A percentile compares a stretch with the other conserved stretches of the same genome.
Conservation (phyloP, 2,113 vertebrate genomes). For the Glareola pratincola region DNA sequence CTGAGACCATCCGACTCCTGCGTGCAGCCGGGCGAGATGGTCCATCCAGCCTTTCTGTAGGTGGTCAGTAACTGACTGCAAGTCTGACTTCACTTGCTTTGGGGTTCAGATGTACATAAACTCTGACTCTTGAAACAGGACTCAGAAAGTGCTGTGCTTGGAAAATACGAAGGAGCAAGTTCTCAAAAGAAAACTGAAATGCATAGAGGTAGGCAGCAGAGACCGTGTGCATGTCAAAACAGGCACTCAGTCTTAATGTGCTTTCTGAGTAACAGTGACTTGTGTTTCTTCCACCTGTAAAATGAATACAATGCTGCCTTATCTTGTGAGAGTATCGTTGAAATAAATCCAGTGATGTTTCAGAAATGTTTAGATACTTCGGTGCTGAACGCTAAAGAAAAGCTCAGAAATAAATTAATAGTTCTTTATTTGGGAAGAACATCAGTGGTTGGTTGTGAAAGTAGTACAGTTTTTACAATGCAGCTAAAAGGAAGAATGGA, state of each 20-base stretch:
- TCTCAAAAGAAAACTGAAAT: background rate
- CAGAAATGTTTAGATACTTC: background rate
- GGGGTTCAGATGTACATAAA: background rate
- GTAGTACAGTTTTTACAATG: background rate
- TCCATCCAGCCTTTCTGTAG: background rate
- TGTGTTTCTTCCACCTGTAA: background rate
- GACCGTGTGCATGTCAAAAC: fast-evolving
- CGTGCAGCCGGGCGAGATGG: background rate
- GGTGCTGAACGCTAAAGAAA: background rate
- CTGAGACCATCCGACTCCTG: background rate
- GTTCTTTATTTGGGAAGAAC: background rate
- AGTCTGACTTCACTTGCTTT: fast-evolving
- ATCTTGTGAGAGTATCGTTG: background rate
- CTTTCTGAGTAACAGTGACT: background rate
- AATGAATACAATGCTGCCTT: background rate
- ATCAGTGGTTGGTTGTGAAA: fast-evolving
- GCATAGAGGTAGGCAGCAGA: background rate
- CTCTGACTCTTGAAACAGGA: background rate
- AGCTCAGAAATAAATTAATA: background rate
- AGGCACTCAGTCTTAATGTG: fast-evolving
- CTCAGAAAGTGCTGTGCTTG: background rate
- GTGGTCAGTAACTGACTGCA: background rate
- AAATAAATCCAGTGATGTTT: background rate
- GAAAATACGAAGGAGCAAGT: background rate
- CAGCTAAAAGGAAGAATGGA: background rate